These are phyloP conservation scores for Avahi laniger DNA, from an alignment of 2,797 vertebrate species.

Conservation along the genomic window DNA sequence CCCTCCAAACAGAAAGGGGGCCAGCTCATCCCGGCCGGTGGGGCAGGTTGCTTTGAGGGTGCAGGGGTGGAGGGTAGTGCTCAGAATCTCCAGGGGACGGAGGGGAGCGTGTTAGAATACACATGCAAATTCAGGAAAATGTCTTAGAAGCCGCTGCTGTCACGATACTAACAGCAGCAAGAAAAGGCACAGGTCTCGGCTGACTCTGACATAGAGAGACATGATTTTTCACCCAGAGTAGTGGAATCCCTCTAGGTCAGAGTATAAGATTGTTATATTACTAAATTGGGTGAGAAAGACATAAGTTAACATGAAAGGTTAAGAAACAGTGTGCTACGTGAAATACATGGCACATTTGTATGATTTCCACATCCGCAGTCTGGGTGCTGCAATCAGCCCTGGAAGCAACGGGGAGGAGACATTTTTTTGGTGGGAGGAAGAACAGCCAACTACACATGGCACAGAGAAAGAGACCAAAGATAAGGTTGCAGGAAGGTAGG, in stretches of 20 bases:
- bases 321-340: background rate
- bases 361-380: too few relatives aligned
- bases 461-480: background rate
- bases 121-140: background rate
- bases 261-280: background rate
- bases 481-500: background rate
- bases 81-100: background rate
- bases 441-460: background rate
- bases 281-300: background rate
- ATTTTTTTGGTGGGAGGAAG: background rate
- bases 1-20: background rate
- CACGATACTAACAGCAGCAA: background rate
- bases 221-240: background rate
- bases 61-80: background rate
- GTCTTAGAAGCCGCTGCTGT: background rate
- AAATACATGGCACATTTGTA: rapidly evolving
- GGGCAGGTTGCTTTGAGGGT: background rate
- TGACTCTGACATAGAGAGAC: background rate
- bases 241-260: background rate
- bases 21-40: rapidly evolving
- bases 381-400: background rate
- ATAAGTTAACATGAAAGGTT: background rate
- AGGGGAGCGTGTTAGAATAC: background rate
- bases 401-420: too few relatives aligned
- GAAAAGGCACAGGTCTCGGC: background rate